Percentiles rank a stretch among this genome's conserved stretches.
Conservation (phyloP, 2,113 vertebrate species). For the Neodon shergylaensis region DNA sequence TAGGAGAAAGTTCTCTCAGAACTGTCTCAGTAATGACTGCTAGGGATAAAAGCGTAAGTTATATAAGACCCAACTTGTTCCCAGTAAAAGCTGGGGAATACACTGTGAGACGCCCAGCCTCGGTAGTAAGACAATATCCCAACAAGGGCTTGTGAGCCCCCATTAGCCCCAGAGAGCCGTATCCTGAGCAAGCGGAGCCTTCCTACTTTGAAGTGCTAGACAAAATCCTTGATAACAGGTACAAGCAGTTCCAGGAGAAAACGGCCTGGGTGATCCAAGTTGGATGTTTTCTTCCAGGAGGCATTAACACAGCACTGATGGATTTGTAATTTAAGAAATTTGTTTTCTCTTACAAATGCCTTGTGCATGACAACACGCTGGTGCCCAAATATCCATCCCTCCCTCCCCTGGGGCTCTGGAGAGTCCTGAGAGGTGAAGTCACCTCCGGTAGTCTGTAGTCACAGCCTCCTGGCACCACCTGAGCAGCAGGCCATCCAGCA, state of each 20-base stretch:
- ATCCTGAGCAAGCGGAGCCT: not conserved
- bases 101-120: not conserved
- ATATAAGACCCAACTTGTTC: not conserved
- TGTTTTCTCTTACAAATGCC: slow-evolving; percentile 46
- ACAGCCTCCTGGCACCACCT: not conserved
- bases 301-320: slow-evolving; percentile 56
- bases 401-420: not conserved
- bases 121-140: not conserved
- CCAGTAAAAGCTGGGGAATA: not conserved
- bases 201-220: not conserved
- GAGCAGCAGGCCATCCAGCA: not conserved
- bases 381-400: slow-evolving; percentile 28
- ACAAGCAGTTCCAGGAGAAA: slow-evolving; percentile 23
- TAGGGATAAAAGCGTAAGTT: slow-evolving; percentile 7
- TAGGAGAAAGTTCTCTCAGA: not conserved
- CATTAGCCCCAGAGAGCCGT: not conserved
- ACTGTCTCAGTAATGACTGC: not conserved
- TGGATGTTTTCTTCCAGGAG: slow-evolving; percentile 65
- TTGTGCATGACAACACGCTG: not conserved
- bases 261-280: not conserved
- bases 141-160: not conserved
- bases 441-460: not conserved
- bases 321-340: slow-evolving; percentile 73
- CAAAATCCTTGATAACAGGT: not conserved
- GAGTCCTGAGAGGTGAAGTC: slow-evolving; percentile 52